Base-by-base conservation (phyloP, 2,888 invertebrate species). In the Zygothrica quintamaculata region DNA sequence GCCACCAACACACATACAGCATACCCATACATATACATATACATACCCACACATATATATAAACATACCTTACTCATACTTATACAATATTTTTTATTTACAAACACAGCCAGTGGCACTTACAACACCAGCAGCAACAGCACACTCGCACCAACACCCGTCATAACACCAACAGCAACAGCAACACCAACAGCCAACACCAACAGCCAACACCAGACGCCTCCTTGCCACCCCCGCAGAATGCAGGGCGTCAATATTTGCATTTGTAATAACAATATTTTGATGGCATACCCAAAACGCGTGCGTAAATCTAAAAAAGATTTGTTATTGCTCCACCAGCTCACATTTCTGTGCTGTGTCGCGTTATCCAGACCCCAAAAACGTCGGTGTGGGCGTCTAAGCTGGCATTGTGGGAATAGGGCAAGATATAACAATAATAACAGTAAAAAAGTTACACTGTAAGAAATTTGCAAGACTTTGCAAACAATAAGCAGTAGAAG, bases 191-290 rank as follows among this genome's bases (percentile, higher is more conserved):
- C 16, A 9, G 15, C 34, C 43, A n/a, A n/a, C 11, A 12, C 16
- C 52, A 33, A 2, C 39, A 31, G 12, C 37, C 37, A 9, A 37
- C 15, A 3, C 12, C 6, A 15, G 5, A 3, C 37, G 4, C 16
- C 18, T 13, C 44, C 25, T 15, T 33, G 51, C 44, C 48, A 60
- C 26, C 42, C 52, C 25, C 31, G 39, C 53, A 37, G 55, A 39
- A 33, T 55, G 60, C 65, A 50, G 47, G 58, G 77, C 71, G 87
- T 84, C 76, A 85, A 87, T 87, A 87, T 87, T 88, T 86, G 80
- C 82, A 88, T 86, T 82, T 87, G 77, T 78, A 82, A 87, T 82
- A 86, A 88, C 88, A 88, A 86, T 88, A 88, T 88, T 88, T 79
- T 71, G 77, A 74, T 81, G 80, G 74, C 74, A 70, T 51, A 55